Evolutionary conservation across 2,888 invertebrate species (phyloP).

Genomic region (Flexamia atlantica): DNA sequence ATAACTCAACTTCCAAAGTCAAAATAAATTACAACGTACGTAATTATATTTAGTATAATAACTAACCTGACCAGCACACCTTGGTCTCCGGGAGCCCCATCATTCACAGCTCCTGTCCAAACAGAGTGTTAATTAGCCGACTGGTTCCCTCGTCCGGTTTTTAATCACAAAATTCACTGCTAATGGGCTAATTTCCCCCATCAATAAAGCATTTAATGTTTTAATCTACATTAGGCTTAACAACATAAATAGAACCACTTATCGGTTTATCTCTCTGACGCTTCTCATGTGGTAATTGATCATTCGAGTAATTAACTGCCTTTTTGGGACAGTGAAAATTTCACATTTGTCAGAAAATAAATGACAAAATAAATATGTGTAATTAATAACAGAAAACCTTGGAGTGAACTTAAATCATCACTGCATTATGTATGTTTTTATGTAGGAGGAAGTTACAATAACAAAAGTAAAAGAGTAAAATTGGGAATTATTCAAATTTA

Average conservation of each 20-base stretch:
- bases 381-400: no score
- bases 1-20: no score
- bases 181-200: not conserved
- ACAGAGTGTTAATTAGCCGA: conserved; percentile 10
- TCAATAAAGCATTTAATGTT: not conserved
- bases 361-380: no score
- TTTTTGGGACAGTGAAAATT: no score
- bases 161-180: not conserved
- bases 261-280: not conserved
- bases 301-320: not conserved
- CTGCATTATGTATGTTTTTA: no score
- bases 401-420: no score
- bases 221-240: not conserved
- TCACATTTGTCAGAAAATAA: no score
- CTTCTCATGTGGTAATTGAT: not conserved
- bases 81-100: not conserved
- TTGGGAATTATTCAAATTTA: no score
- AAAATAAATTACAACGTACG: no score
- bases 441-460: no score
- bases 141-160: not conserved
- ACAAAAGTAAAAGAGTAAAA: no score
- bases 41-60: not conserved
- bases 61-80: conserved; percentile 44
- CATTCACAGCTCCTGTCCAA: not conserved
- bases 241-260: conserved; percentile 20